These are phyloP conservation scores for Callinectes sapidus DNA, from an alignment of 2,888 invertebrate genomes.

Conservation along the genomic window DNA sequence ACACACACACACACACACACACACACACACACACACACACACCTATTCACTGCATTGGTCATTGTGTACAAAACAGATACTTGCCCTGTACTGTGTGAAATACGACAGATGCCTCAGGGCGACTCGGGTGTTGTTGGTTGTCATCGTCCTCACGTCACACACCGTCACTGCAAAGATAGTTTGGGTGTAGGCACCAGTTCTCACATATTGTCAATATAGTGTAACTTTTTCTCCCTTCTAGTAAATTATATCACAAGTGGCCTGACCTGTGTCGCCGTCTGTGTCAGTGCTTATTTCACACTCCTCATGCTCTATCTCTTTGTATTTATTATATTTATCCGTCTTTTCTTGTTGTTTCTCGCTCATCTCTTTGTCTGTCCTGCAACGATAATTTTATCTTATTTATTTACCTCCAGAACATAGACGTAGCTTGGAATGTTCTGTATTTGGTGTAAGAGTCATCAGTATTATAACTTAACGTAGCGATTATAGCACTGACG, in stretches of 20 bases:
- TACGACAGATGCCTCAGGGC: neutral
- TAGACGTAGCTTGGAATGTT: neutral
- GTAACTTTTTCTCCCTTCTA: neutral
- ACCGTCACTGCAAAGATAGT: neutral
- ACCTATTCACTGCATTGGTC: neutral
- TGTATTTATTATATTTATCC: neutral
- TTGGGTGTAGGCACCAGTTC: neutral
- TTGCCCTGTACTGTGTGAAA: neutral
- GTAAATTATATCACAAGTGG: neutral
- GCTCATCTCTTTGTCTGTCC: neutral
- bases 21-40: neutral
- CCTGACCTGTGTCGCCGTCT: neutral
- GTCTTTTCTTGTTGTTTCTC: neutral
- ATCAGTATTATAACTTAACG: neutral
- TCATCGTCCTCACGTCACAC: neutral
- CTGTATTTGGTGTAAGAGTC: neutral
- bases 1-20: neutral
- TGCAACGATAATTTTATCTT: neutral
- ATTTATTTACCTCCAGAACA: neutral
- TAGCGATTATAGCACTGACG: neutral
- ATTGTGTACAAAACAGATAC: neutral
- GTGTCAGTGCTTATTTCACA: neutral
- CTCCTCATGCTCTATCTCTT: neutral
- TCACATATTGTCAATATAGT: neutral
- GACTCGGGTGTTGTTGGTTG: neutral